These are phyloP conservation scores for Argya squamiceps DNA, from an alignment of 2,797 vertebrate genomes.

Conservation along the genomic window DNA sequence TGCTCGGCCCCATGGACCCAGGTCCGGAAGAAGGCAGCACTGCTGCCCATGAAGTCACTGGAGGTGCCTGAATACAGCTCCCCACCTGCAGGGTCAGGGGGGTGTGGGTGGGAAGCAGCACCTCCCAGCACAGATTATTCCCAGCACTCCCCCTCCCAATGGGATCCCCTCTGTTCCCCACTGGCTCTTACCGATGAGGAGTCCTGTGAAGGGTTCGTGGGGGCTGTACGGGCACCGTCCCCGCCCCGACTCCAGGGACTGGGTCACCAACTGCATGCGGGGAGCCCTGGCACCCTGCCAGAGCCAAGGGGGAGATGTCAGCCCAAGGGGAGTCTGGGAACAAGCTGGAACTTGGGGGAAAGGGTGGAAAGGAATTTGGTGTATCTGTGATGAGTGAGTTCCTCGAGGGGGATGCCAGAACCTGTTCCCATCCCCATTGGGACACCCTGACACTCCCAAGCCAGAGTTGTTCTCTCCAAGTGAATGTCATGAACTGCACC, in stretches of 20 bases:
- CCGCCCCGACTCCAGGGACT: slow-evolving; percentile 79
- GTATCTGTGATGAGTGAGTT: neutral
- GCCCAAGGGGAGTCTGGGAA: neutral
- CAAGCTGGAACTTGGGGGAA: neutral
- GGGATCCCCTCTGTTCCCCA: fast-evolving
- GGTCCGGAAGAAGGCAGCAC: slow-evolving; percentile 83
- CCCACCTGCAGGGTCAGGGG: slow-evolving; percentile 67
- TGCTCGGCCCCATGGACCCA: slow-evolving; percentile 66
- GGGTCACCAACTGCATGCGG: slow-evolving; percentile 59
- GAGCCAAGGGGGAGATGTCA: neutral
- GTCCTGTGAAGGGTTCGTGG: slow-evolving; percentile 78
- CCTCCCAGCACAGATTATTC: neutral
- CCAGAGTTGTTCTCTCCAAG: neutral
- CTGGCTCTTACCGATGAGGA: slow-evolving; percentile 67
- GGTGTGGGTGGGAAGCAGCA: neutral
- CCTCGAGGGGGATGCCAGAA: fast-evolving
- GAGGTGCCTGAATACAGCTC: slow-evolving; percentile 86
- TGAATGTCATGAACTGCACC: neutral
- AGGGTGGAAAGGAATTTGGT: neutral
- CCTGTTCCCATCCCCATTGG: fast-evolving
- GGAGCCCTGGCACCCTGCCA: slow-evolving; percentile 7
- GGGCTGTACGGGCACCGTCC: slow-evolving; percentile 89
- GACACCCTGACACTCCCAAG: neutral
- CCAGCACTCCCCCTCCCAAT: neutral
- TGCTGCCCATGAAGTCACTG: slow-evolving; percentile 88